Conservation (phyloP, 2,888 invertebrate species). For the Melipona beecheii region DNA sequence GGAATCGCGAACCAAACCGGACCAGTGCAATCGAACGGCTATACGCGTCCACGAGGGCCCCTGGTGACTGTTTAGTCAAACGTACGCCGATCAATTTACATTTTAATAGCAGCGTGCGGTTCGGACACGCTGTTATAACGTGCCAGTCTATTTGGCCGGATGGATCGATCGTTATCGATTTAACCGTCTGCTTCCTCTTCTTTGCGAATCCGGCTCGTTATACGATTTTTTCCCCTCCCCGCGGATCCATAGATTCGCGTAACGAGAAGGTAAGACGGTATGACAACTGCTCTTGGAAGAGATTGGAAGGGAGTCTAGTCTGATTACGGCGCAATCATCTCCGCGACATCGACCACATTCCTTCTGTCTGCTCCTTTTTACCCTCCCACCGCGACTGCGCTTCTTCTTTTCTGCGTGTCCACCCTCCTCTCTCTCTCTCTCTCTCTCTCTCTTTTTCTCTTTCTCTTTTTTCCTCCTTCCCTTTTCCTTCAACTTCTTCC, state of each 20-base stretch:
- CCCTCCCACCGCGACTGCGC: neutral
- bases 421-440: no score
- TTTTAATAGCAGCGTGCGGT: slow-evolving; percentile 73
- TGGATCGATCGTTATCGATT: slow-evolving; percentile 21
- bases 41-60: slow-evolving; percentile 53
- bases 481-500: slow-evolving; percentile 45
- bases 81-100: slow-evolving; percentile 81
- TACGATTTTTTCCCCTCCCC: neutral
- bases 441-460: no score
- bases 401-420: slow-evolving; percentile 3
- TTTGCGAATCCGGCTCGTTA: slow-evolving; percentile 7
- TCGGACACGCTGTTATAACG: slow-evolving; percentile 43
- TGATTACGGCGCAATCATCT: slow-evolving; percentile 71
- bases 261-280: slow-evolving; percentile 53
- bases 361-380: slow-evolving; percentile 11
- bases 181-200: neutral
- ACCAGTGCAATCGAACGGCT: slow-evolving; percentile 40
- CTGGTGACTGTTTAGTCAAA: slow-evolving; percentile 80
- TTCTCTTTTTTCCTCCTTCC: no score
- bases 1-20: slow-evolving; percentile 32
- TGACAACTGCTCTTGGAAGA: slow-evolving; percentile 37
- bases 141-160: slow-evolving; percentile 37
- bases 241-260: neutral
- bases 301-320: slow-evolving; percentile 22
- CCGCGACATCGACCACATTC: slow-evolving; percentile 56